A percentile compares a stretch with the other conserved stretches of the same genome.
These are phyloP conservation scores for Actinemys pallida DNA, from an alignment of 2,113 vertebrate genomes.

Conservation along the genomic window DNA sequence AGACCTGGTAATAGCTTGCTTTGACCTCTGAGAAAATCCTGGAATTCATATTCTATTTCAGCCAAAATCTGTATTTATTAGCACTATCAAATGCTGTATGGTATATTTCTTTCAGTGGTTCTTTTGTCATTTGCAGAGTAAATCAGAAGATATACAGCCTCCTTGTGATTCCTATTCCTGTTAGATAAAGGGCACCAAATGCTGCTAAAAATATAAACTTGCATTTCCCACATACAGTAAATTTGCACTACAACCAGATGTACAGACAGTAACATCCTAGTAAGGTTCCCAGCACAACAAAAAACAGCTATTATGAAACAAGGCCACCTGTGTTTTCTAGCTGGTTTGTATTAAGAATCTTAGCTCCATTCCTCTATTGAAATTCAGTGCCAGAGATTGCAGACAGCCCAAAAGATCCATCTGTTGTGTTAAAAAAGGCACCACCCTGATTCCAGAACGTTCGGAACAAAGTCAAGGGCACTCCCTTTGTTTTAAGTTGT, in stretches of 20 bases:
- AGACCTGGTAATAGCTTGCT: neutral
- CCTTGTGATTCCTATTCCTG: neutral
- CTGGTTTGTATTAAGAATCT: neutral
- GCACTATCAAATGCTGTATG: neutral
- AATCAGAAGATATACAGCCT: neutral
- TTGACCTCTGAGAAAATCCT: fast-evolving
- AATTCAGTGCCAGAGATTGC: neutral
- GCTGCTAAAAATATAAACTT: neutral
- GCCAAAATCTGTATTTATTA: neutral
- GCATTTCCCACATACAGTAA: neutral
- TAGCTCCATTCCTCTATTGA: neutral
- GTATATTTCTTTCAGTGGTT: neutral
- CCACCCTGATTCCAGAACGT: conserved; percentile 68
- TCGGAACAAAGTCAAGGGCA: neutral
- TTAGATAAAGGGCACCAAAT: conserved; percentile 1
- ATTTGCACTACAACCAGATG: neutral
- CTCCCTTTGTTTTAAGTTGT: neutral
- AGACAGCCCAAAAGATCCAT: neutral
- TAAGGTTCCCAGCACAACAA: neutral
- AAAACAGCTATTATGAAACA: neutral
- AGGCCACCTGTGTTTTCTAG: neutral
- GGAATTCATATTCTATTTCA: neutral
- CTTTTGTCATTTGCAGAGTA: conserved; percentile 2
- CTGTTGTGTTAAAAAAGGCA: conserved; percentile 12
- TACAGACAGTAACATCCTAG: neutral